Evolutionary conservation across 2,113 vertebrate genomes (phyloP).

Genomic region (Prolemur simus): DNA sequence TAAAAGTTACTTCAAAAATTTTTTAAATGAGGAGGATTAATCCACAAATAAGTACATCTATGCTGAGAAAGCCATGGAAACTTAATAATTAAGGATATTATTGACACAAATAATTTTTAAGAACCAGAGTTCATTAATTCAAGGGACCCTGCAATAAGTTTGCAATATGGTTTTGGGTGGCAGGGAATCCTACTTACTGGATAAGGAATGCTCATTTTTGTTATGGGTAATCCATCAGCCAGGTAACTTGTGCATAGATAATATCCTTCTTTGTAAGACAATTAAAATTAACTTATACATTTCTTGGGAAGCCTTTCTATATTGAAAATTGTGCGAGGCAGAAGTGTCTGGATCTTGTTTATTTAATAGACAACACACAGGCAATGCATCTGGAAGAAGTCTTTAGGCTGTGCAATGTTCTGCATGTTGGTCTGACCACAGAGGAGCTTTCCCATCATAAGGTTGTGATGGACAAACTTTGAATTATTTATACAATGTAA

Average conservation of each 20-base stretch:
- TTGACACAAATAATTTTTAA: constrained; percentile 5
- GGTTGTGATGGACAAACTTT: not conserved
- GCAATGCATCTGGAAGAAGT: constrained; percentile 12
- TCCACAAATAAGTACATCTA: not conserved
- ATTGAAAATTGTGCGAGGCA: not conserved
- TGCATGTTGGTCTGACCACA: constrained; percentile 23
- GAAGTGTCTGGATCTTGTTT: constrained; percentile 50
- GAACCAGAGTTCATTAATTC: not conserved
- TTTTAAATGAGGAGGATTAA: not conserved
- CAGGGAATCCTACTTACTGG: not conserved
- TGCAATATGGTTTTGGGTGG: not conserved
- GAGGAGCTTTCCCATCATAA: not conserved
- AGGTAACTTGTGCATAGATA: not conserved
- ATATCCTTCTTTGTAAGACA: not conserved
- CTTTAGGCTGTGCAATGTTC: not conserved
- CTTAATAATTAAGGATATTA: not conserved
- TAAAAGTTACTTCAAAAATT: not conserved
- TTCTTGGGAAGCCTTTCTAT: not conserved
- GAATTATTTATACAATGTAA: constrained; percentile 20
- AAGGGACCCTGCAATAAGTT: not conserved
- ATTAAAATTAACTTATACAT: not conserved
- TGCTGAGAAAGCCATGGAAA: not conserved
- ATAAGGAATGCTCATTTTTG: not conserved
- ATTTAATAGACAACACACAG: not conserved
- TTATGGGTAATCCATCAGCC: not conserved